Evolutionary conservation across 2,888 invertebrate species (phyloP).

Genomic region (Autographa gamma): DNA sequence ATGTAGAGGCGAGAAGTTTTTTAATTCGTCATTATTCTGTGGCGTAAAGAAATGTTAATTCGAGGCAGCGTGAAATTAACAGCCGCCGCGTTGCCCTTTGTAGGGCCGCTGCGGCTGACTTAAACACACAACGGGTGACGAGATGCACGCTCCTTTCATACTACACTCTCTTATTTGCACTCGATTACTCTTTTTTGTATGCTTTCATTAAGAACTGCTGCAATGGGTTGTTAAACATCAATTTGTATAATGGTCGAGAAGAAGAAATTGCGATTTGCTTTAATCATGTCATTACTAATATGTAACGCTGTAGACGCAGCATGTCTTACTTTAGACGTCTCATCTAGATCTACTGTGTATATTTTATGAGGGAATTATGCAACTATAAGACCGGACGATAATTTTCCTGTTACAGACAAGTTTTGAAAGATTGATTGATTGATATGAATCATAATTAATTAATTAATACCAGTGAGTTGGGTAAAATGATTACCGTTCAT

Average conservation of each 20-base stretch:
- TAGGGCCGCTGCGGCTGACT: slow-evolving; percentile 84
- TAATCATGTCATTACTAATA: slow-evolving; percentile 67
- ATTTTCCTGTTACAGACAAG: slow-evolving; percentile 20
- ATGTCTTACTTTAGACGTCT: slow-evolving; percentile 50
- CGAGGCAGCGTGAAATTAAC: slow-evolving; percentile 89
- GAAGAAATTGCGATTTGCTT: slow-evolving; percentile 69
- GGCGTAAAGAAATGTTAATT: slow-evolving; percentile 90
- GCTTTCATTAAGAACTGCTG: slow-evolving; percentile 82
- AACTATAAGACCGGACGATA: slow-evolving; percentile 31
- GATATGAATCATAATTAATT: slow-evolving; percentile 23
- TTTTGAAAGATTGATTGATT: slow-evolving; percentile 23
- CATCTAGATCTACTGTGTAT: slow-evolving; percentile 47
- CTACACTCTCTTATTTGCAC: slow-evolving; percentile 86
- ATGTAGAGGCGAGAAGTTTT: slow-evolving; percentile 87
- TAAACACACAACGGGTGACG: slow-evolving; percentile 89
- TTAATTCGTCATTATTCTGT: slow-evolving; percentile 89
- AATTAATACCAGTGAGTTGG: slow-evolving; percentile 14
- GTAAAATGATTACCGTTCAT: slow-evolving; percentile 18
- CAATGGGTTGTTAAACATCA: slow-evolving; percentile 82
- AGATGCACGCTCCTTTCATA: slow-evolving; percentile 82
- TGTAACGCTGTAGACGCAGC: slow-evolving; percentile 63
- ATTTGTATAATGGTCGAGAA: slow-evolving; percentile 78
- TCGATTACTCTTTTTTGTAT: slow-evolving; percentile 83
- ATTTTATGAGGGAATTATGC: slow-evolving; percentile 39
- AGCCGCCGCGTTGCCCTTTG: slow-evolving; percentile 87